Conservation (phyloP, 2,888 invertebrate species). For the Mimachlamys varia region DNA sequence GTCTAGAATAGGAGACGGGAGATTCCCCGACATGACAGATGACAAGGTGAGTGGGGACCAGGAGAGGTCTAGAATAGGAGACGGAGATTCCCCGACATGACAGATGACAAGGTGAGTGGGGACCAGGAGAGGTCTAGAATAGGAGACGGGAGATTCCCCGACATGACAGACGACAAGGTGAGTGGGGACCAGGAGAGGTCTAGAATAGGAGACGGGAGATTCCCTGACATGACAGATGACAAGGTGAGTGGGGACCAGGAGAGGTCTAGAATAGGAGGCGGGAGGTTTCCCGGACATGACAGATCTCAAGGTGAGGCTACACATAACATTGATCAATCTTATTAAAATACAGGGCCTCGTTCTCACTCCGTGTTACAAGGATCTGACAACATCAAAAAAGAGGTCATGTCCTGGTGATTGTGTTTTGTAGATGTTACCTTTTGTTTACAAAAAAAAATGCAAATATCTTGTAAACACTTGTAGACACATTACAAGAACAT, state of each 20-base stretch:
- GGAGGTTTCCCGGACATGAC: constrained; percentile 56
- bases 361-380: too few species aligned
- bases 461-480: too few species aligned
- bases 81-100: constrained; percentile 59
- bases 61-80: constrained; percentile 63
- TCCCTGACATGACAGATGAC: constrained; percentile 52
- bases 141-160: constrained; percentile 65
- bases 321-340: too few species aligned
- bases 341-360: too few species aligned
- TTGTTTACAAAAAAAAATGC: too few species aligned
- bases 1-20: constrained; percentile 64
- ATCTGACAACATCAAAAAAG: too few species aligned
- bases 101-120: constrained; percentile 65
- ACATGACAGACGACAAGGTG: constrained; percentile 58
- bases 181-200: constrained; percentile 64
- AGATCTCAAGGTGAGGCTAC: constrained; percentile 61
- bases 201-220: constrained; percentile 66
- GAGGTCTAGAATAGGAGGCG: constrained; percentile 63
- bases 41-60: constrained; percentile 69
- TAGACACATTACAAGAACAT: too few species aligned
- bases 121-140: constrained; percentile 63
- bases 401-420: too few species aligned
- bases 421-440: too few species aligned
- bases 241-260: constrained; percentile 69
- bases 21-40: constrained; percentile 52